Evolutionary conservation across 1,140 invertebrate species (phyloP).

Genomic region (Zaprionus vittiger): DNA sequence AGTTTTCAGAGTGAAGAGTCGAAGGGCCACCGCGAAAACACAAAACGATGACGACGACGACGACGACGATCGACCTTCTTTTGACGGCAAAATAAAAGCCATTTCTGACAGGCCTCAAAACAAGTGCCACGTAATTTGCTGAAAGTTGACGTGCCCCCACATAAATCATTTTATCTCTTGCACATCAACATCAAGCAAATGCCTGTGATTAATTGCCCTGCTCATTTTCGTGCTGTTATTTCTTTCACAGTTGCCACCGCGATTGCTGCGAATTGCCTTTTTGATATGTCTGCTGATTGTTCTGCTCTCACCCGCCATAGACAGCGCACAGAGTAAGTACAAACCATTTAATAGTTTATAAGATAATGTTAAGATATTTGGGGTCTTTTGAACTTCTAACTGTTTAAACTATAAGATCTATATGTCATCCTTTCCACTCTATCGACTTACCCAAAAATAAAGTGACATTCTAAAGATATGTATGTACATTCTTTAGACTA

Average conservation of each 20-base stretch:
- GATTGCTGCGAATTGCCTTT: constrained; percentile 85
- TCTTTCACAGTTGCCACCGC: constrained; percentile 86
- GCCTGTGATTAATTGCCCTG: constrained; percentile 55
- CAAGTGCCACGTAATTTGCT: constrained; percentile 73
- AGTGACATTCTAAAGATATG: no score
- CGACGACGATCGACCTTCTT: constrained; percentile 15
- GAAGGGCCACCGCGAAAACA: constrained; percentile 33
- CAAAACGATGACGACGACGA: constrained; percentile 8
- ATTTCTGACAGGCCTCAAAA: constrained; percentile 40
- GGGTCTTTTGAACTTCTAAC: no score
- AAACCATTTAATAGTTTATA: neutral
- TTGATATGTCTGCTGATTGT: constrained; percentile 85
- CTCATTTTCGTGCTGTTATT: constrained; percentile 30
- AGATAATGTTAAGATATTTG: neutral
- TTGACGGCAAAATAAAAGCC: constrained; percentile 19
- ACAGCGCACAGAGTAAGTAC: constrained; percentile 86
- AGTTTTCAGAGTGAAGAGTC: constrained; percentile 27
- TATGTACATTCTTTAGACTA: no score
- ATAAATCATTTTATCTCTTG: constrained; percentile 66
- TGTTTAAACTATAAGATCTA: no score
- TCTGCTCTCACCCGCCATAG: constrained; percentile 85
- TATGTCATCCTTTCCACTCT: no score
- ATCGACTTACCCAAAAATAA: no score
- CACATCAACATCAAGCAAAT: constrained; percentile 57
- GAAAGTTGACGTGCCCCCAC: constrained; percentile 66